Percentiles rank a stretch among this genome's conserved stretches.
Conservation (phyloP, 2,797 vertebrate species). For the Poeciliopsis gracilis region DNA sequence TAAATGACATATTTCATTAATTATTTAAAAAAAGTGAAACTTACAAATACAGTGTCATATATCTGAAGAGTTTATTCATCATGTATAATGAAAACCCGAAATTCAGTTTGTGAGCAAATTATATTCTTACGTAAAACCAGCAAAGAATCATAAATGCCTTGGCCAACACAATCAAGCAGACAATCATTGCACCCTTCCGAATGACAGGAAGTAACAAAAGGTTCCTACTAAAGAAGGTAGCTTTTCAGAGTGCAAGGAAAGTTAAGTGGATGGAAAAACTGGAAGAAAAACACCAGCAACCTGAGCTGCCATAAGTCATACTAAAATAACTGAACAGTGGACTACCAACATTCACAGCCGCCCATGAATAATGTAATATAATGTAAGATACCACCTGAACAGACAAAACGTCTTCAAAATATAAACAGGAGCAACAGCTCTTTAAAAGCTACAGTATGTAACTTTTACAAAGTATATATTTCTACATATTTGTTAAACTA, state of each 20-base stretch:
- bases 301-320: neutral
- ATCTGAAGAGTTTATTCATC: neutral
- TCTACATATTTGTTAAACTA: too few species aligned
- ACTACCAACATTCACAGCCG: neutral
- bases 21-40: neutral
- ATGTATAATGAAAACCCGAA: neutral
- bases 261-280: neutral
- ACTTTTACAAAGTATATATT: too few species aligned
- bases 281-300: neutral
- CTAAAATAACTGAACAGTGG: neutral
- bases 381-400: neutral
- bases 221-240: neutral
- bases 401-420: conserved; percentile 20
- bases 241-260: neutral
- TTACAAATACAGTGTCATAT: neutral
- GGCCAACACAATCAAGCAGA: neutral
- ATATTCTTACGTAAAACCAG: neutral
- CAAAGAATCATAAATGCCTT: neutral
- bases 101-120: neutral
- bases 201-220: neutral
- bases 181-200: neutral
- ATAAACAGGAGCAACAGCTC: conserved; percentile 6
- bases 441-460: neutral
- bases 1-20: neutral
- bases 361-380: too few species aligned